phyloP scores from a whole-genome alignment of 2,888 invertebrate genomes.

The Pyrrhosoma nymphula region DNA sequence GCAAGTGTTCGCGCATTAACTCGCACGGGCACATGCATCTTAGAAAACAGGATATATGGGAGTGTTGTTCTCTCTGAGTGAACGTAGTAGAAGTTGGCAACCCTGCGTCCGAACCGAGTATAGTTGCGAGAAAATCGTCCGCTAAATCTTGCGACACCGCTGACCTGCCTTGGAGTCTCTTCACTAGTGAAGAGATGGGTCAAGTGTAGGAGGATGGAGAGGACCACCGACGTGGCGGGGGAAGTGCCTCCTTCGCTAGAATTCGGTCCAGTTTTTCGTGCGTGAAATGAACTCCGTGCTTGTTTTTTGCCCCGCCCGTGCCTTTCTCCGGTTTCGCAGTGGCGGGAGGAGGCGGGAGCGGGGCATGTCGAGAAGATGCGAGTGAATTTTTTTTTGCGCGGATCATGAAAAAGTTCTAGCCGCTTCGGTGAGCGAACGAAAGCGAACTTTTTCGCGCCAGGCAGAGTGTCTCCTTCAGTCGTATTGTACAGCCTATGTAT shows the following conservation, averaged over 20 bases:
- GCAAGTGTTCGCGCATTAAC: too few species aligned
- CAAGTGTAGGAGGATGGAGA: background rate
- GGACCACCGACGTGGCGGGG: background rate
- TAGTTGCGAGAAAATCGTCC: background rate
- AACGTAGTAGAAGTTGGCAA: too few species aligned
- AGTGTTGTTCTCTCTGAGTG: too few species aligned
- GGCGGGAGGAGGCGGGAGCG: background rate
- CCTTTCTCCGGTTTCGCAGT: background rate
- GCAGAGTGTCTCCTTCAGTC: too few species aligned
- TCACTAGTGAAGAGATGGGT: background rate
- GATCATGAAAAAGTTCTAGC: background rate
- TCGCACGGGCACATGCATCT: too few species aligned
- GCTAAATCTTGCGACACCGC: background rate
- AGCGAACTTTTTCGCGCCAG: background rate
- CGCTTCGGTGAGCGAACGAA: background rate
- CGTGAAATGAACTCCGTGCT: background rate
- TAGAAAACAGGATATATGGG: too few species aligned
- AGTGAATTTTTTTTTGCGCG: background rate
- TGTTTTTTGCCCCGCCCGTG: background rate
- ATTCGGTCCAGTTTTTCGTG: background rate
- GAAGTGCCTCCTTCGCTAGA: background rate
- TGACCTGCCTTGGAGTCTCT: background rate
- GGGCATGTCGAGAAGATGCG: background rate
- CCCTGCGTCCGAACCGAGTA: background rate
- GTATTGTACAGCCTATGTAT: too few species aligned